Evolutionary conservation across 2,797 vertebrate genomes (phyloP), one percentile per base, ranked within the genome.

Genomic region (Poecile montanus): DNA sequence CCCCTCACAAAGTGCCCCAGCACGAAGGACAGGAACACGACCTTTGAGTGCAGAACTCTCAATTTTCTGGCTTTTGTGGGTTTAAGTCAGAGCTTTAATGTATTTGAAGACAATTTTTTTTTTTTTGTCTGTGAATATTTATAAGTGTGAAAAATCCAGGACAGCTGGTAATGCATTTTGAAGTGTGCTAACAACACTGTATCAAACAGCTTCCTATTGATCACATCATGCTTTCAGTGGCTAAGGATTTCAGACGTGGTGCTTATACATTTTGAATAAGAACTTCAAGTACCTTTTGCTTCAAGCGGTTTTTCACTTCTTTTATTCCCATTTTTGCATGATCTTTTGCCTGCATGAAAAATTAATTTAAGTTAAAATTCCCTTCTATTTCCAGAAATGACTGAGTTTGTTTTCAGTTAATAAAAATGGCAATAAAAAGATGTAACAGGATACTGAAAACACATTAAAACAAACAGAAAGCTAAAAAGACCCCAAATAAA

Each of bases 301-400:
- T 99, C 94, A 99, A 98, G 88, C 99, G 98, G 97, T 99, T 99
- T 98, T 98, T 99, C 93, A 99, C 99, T 97, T 99, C 99, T 96
- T 99, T 99, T 97, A 99, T 99, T 84, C 99, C 99, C 99, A 99
- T 99, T 97, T 98, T 99, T 81, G 99, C 99, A 92, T 99, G 99
- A 97, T 99, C 99, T 98, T 99, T 99, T 89, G 99, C 99, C 99
- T 99, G 98, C 93, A 96, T 97, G 90, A 97, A 97, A 98, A 96
- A 97, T 96, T 97, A 97, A 97, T 97, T 97, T 97, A 97, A 97
- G 97, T 98, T 97, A 98, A 98, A 98, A 97, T 96, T 96, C 86
- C 83, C 91, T 94, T 97, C 95, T 97, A 94, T 95, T 96, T 97
- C 96, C 94, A 97, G 91, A 91, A 94, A 95, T 79, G 95, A 97